Percentiles rank a stretch among this genome's conserved stretches.
These are phyloP conservation scores for Cancer borealis DNA, from an alignment of 2,888 invertebrate genomes.

Conservation along the genomic window DNA sequence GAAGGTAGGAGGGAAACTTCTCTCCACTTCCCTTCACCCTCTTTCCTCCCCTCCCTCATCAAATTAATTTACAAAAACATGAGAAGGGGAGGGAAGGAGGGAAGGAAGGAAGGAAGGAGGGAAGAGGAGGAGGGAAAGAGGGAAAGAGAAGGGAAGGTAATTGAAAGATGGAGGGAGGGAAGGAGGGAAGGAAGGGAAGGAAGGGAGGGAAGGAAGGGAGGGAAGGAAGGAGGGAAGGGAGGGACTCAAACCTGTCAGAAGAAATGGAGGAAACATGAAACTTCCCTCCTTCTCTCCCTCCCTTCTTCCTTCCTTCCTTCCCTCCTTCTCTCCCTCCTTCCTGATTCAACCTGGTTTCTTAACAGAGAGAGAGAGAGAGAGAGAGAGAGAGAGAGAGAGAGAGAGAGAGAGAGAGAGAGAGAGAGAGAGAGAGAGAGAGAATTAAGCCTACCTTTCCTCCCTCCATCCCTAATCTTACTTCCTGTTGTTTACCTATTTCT, in stretches of 20 bases:
- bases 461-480: background rate
- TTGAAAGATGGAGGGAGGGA: background rate
- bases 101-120: background rate
- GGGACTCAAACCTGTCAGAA: background rate
- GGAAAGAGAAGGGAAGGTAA: background rate
- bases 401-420: background rate
- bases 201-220: background rate
- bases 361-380: background rate
- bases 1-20: background rate
- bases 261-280: background rate
- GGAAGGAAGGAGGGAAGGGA: background rate
- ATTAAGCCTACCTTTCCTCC: background rate
- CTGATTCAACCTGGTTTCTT: background rate
- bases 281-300: background rate
- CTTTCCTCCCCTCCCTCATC: constrained; percentile 3
- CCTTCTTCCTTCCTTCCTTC: background rate
- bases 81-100: background rate
- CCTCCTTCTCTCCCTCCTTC: background rate
- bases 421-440: constrained; percentile 20
- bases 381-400: constrained; percentile 31
- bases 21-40: too few relatives aligned
- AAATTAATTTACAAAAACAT: constrained; percentile 39
- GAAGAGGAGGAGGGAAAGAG: background rate
- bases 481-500: constrained; percentile 18
- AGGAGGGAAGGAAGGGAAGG: background rate